Base-by-base conservation (phyloP, 53 echinoderm and acorn worm species). In the Zoroaster sp. region DNA sequence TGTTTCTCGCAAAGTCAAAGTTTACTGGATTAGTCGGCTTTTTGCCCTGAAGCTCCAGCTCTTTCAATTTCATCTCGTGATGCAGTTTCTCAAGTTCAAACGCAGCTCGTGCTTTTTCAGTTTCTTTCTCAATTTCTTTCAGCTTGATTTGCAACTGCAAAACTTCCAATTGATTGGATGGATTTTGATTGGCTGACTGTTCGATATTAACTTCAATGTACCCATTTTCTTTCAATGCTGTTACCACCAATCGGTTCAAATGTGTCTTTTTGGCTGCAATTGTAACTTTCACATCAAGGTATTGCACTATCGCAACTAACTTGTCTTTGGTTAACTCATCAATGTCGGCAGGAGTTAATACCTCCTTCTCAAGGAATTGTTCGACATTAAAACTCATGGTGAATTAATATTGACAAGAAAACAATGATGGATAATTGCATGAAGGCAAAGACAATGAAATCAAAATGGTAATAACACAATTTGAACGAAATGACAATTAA, bases 1-100 rank as follows among this genome's bases (percentile, higher is more conserved):
- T 93, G 63, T 86, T 38, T 43, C 87, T 86, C 4, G 85, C 53
- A 44, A 73, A 76, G 87, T 89, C 86, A 83, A 83, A 90, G 72
- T 65, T 45, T 17, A 11, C 0, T 4, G 68, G 17, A 41, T 1
- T 74, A 34, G 3, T 40, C 35, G 33, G 11, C 4, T 66, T 75
- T 25, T 45, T 21, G 13, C 6, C 23, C 34, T 66, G 40, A 20
- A 91, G 17, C 49, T 91, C 88, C 35, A 80, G 17, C 67, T 74
- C 59, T 78, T 77, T 87, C 74, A 76, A 20, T 44, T 78, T 75
- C 4, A 67, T 40, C 14, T 73, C 87, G 32, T 85, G 78, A 28
- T 91, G 66, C 76, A 77, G 76, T 86, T 86, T 74, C 36, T 86
- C 80, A 20, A 49, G 69, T 79, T 83, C 65, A 41, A 46, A 68